Percentiles rank a stretch among this genome's conserved stretches.
phyloP scores from a whole-genome alignment of 2,888 invertebrate species.

The Mantis religiosa region DNA sequence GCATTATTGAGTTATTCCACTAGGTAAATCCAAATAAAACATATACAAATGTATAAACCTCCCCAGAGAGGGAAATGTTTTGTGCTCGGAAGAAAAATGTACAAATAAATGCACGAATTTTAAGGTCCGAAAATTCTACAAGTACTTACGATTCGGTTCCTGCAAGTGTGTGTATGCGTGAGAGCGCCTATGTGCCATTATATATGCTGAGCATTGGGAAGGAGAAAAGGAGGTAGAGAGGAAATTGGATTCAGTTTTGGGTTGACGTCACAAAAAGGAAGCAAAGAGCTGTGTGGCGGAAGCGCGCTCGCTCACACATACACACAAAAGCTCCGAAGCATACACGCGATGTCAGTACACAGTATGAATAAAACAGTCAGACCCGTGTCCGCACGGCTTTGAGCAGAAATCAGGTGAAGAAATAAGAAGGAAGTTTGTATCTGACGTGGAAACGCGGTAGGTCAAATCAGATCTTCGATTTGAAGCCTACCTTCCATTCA shows the following conservation, averaged over 20 bases:
- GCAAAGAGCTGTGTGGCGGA: background rate
- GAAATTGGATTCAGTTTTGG: conserved; percentile 1
- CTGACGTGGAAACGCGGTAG: background rate
- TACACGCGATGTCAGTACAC: background rate
- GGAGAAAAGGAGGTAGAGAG: background rate
- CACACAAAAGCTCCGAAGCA: no score
- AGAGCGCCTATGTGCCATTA: background rate
- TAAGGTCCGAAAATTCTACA: background rate
- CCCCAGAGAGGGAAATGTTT: background rate
- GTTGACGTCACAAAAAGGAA: background rate
- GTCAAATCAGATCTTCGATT: background rate
- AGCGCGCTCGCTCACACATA: background rate
- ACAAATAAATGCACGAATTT: background rate
- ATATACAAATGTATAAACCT: background rate
- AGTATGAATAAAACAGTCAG: background rate
- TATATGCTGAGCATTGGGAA: background rate
- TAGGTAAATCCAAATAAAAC: background rate
- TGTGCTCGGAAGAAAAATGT: background rate
- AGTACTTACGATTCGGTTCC: background rate
- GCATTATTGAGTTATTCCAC: background rate
- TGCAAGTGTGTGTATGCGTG: background rate
- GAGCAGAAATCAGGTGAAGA: background rate
- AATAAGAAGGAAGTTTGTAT: background rate
- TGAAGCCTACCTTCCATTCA: background rate
- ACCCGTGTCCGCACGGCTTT: background rate